A percentile compares a stretch with the other conserved stretches of the same genome.
phyloP scores from a whole-genome alignment of 2,888 invertebrate species.

The Oligia latruncula region DNA sequence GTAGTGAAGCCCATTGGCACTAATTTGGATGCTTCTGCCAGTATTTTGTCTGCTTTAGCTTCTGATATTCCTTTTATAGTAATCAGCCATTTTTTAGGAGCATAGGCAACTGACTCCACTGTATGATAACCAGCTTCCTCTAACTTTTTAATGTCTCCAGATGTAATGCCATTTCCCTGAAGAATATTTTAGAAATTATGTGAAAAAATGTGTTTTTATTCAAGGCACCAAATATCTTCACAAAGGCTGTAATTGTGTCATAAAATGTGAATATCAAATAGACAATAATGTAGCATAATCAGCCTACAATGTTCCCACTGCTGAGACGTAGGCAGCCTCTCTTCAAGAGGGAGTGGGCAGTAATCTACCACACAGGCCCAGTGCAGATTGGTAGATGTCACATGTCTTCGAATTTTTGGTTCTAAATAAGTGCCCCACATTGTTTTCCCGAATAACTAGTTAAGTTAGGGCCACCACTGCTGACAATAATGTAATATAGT shows the following conservation, averaged over 20 bases:
- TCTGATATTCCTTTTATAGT: slow-evolving; percentile 98
- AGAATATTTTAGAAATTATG: slow-evolving; percentile 14
- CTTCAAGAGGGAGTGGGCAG: too few relatives aligned
- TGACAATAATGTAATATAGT: neutral
- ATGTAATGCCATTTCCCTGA: slow-evolving; percentile 97
- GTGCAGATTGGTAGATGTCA: too few relatives aligned
- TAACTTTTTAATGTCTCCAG: slow-evolving; percentile 97
- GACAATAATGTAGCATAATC: neutral
- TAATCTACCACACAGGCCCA: too few relatives aligned
- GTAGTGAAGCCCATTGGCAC: slow-evolving; percentile 99
- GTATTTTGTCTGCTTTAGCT: slow-evolving; percentile 98
- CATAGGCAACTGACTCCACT: slow-evolving; percentile 98
- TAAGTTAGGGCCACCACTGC: too few relatives aligned
- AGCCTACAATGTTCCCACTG: too few relatives aligned
- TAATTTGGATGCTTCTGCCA: slow-evolving; percentile 96
- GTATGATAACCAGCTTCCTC: slow-evolving; percentile 98
- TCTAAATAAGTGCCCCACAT: too few relatives aligned
- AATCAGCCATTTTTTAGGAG: slow-evolving; percentile 97
- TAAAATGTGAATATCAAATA: neutral
- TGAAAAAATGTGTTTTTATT: neutral
- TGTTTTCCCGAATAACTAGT: too few relatives aligned
- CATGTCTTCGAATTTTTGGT: too few relatives aligned
- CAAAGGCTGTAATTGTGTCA: neutral
- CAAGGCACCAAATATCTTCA: neutral
- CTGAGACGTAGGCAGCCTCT: too few relatives aligned